Conservation (phyloP, 1,140 invertebrate genomes). For the Sminthurinus signatus region DNA sequence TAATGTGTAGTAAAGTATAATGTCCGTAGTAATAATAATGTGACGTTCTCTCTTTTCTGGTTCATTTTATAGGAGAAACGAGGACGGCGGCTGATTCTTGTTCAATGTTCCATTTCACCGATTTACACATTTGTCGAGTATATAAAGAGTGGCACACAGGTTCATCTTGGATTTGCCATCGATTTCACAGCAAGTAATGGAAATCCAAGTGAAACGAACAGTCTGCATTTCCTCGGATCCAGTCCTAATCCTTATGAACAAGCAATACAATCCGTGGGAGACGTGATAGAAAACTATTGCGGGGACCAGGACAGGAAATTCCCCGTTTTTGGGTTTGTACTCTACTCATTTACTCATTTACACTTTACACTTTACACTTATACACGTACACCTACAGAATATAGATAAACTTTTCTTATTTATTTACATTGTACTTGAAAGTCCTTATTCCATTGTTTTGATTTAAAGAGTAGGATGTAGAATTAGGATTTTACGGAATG, state of each 20-base stretch:
- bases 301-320: constrained; percentile 52
- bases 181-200: constrained; percentile 67
- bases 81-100: neutral
- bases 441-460: too few species aligned
- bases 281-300: too few species aligned
- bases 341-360: too few species aligned
- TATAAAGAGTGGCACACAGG: constrained; percentile 52
- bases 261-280: constrained; percentile 56
- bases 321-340: too few species aligned
- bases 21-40: neutral
- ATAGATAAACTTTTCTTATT: too few species aligned
- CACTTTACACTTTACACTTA: too few species aligned
- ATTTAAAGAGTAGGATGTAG: too few species aligned
- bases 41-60: neutral
- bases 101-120: neutral
- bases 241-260: constrained; percentile 54
- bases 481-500: too few species aligned
- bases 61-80: neutral
- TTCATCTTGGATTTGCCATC: constrained; percentile 53
- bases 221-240: constrained; percentile 14
- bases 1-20: neutral
- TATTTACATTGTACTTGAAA: too few species aligned
- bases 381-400: too few species aligned
- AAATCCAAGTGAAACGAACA: constrained; percentile 19
- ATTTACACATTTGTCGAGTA: constrained; percentile 44